These are phyloP conservation scores for Brachyptera risi DNA, from an alignment of 2,888 invertebrate genomes.

Conservation along the genomic window DNA sequence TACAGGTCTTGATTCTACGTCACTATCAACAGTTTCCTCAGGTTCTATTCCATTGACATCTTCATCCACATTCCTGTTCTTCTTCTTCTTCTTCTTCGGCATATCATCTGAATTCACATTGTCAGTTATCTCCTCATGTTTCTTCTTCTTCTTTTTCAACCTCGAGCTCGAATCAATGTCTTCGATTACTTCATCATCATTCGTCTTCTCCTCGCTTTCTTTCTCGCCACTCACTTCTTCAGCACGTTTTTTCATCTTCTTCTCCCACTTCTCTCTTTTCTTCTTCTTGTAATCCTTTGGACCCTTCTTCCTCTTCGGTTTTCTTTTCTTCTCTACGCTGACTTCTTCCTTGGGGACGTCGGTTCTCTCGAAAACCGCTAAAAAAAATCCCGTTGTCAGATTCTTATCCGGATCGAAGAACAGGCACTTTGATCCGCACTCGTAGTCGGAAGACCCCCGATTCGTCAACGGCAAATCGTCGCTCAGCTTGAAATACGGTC, in stretches of 20 bases:
- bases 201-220: neutral
- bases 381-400: slow-evolving; percentile 90
- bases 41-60: slow-evolving; percentile 16
- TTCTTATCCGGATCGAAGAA: slow-evolving; percentile 73
- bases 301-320: slow-evolving; percentile 43
- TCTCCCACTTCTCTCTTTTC: neutral
- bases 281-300: neutral
- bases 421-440: slow-evolving; percentile 69
- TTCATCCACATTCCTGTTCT: slow-evolving; percentile 29
- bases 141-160: slow-evolving; percentile 29
- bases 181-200: neutral
- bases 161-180: slow-evolving; percentile 46
- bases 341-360: slow-evolving; percentile 23
- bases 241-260: no score
- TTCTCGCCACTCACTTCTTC: neutral
- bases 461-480: slow-evolving; percentile 57
- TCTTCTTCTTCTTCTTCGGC: slow-evolving; percentile 30
- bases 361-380: slow-evolving; percentile 74
- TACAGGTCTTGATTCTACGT: neutral
- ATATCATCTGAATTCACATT: neutral
- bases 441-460: slow-evolving; percentile 60
- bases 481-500: slow-evolving; percentile 50
- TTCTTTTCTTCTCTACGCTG: slow-evolving; percentile 43
- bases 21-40: slow-evolving; percentile 24
- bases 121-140: neutral